Base-by-base conservation (phyloP, 1,140 invertebrate species). In the Teleopsis dalmanni region DNA sequence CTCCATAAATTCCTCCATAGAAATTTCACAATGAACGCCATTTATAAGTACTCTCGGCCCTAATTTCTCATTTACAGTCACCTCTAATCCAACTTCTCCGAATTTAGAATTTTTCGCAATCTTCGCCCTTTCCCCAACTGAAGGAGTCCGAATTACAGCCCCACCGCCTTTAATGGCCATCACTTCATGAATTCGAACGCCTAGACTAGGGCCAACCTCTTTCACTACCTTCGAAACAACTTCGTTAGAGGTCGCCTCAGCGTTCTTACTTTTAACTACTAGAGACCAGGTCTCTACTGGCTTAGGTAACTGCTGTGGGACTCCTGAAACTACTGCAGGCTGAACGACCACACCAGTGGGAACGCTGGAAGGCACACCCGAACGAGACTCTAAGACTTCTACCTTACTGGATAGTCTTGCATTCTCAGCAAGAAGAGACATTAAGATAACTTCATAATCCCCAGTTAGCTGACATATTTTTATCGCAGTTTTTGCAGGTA, bases 221-320 rank as follows among this genome's bases (percentile, higher is more conserved):
- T 38, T 40, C 23, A 35, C 14, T 10, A 41, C 41, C 41, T 47
- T 42, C 18, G 33, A 26, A 2, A 29, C n/a, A 25, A 37, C 34
- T 18, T 50, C 40, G 26, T 10, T 19, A 3, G 23, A 16, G 7
- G 18, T 21, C 4, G 13, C 11, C 1, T 9, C 35, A 9, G 40
- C 31, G 31, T 36, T 37, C 3, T 45, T 45, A 36, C 50, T 47
- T 18, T 46, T 46, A 5, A 48, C 46, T 3, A 52, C 38, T 4
- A 43, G 13, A 11, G 46, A 43, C 50, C 50, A 52, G 16, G 50
- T 48, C 14, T 48, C 36, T 9, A 43, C 40, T 26, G 40, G 45
- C 19, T 21, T 46, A 9, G 44, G 31, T 11, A 36, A 2, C 3
- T 8, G 25, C 13, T 3, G 16, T 4, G 16, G n/a, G 11, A 19